Conservation (phyloP, 1,140 invertebrate genomes). For the Drosophila miranda region DNA sequence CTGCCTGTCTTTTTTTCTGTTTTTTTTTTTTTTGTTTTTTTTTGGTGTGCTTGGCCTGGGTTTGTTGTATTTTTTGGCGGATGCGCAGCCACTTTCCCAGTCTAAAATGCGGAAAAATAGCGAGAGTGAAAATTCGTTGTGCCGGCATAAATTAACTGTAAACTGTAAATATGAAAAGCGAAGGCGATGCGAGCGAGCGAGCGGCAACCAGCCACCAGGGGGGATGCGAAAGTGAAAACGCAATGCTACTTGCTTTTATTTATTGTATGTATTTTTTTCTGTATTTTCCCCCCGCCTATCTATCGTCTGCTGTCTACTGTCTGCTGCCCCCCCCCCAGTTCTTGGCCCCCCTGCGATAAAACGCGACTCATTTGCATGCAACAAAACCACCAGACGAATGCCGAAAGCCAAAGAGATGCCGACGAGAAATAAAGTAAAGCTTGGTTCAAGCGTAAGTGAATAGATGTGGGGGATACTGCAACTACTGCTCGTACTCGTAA, state of each 20-base stretch:
- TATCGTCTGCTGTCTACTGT: too few relatives aligned
- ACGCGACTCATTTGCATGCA: constrained; percentile 19
- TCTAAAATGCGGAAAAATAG: constrained; percentile 66
- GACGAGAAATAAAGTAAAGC: constrained; percentile 3
- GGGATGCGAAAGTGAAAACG: constrained; percentile 61
- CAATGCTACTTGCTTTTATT: constrained; percentile 14
- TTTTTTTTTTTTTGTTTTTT: constrained; percentile 13
- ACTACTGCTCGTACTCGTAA: too few relatives aligned
- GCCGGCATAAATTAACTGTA: constrained; percentile 61
- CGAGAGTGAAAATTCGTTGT: constrained; percentile 66
- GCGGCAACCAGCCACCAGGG: constrained; percentile 24
- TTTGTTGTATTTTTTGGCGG: constrained; percentile 39
- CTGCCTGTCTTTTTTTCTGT: constrained; percentile 10
- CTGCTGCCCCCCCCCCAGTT: too few relatives aligned
- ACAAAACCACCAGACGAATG: constrained; percentile 7
- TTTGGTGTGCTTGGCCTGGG: constrained; percentile 1
- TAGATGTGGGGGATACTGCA: not conserved
- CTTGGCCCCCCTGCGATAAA: not conserved
- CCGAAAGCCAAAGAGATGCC: constrained; percentile 15
- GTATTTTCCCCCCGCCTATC: constrained; percentile 1
- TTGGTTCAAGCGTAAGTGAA: not conserved
- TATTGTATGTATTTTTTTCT: not conserved
- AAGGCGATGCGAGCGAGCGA: too few relatives aligned
- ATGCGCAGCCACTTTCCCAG: constrained; percentile 57
- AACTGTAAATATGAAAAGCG: constrained; percentile 50